phyloP scores from a whole-genome alignment of 2,113 vertebrate species.

The Calidris pygmaea region DNA sequence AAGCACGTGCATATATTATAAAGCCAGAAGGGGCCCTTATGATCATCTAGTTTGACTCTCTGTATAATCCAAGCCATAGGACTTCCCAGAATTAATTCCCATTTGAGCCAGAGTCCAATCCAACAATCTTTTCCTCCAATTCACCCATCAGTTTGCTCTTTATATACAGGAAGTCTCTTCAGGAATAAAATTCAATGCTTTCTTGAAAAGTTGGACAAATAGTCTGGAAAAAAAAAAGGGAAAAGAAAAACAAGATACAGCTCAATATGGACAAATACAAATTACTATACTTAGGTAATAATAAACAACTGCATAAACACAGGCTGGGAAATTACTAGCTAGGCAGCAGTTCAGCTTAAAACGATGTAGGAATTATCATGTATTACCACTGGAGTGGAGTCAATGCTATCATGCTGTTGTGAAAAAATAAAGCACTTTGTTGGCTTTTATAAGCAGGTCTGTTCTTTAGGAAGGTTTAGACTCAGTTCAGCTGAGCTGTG shows the following conservation, averaged over 20 bases:
- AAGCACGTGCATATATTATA: conserved; percentile 54
- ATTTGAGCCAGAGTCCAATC: not conserved
- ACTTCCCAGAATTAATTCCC: not conserved
- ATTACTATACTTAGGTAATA: not conserved
- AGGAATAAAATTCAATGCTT: conserved; percentile 40
- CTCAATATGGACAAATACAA: not conserved
- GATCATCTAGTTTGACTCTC: not conserved
- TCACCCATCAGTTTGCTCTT: not conserved
- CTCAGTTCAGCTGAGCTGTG: not conserved
- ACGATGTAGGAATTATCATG: not conserved
- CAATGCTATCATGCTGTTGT: not conserved
- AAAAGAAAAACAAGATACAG: not conserved
- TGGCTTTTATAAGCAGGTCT: conserved; percentile 5
- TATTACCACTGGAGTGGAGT: not conserved
- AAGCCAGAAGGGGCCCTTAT: conserved; percentile 30
- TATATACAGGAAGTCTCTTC: conserved; percentile 10
- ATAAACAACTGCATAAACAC: not conserved
- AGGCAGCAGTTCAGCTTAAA: not conserved
- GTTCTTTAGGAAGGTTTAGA: conserved; percentile 23
- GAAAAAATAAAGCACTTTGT: not conserved
- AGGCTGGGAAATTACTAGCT: not conserved
- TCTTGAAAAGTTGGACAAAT: conserved; percentile 58
- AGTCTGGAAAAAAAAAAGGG: conserved; percentile 6
- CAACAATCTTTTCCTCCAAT: not conserved
- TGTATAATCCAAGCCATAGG: not conserved